Evolutionary conservation across 1,140 invertebrate genomes (phyloP), one percentile per base, ranked within the genome.

Genomic region (Aplysia californica): DNA sequence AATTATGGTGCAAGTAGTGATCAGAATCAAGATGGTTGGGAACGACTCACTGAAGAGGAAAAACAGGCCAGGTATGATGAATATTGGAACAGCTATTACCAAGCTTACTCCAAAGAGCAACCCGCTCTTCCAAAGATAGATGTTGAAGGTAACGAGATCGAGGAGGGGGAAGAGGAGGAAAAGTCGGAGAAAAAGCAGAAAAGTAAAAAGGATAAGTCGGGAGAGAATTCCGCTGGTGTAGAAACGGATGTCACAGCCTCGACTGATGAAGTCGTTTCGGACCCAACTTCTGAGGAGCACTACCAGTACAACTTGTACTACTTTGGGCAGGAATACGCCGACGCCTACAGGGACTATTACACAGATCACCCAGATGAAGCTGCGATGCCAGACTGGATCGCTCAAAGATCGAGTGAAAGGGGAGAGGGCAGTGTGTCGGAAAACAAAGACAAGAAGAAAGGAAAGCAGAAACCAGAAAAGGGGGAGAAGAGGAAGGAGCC

Each of bases 1-100:
- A 96, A 92, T 87, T 99, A 99, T 91, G 97, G 97, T 5, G 95
- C 96, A 88, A 33, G 80, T 58, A 79, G 76, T 67, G 72, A 65
- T 29, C 61, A 77, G n/a, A 67, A 61, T 38, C 59, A 58, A 38
- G 55, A 71, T 66, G 66, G 73, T 72, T 26, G 76, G 33, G 74
- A 71, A 71, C 31, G 61, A 79, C 59, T 70, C 15, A 80, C 76
- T 31, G 77, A 74, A 76, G 78, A 80, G 20, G 69, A 83, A 71
- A 71, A 78, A 39, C 38, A 66, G 10, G 77, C 80, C 33, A 36
- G 77, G 21, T 78, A 81, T 72, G 69, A 76, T 72, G 77, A 80
- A 59, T 82, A 81, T 71, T 84, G 76, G 44, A 70, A 67, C 10
- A 80, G 81, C 75, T 82, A 83, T 58, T 83, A 82, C 72, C 70